Base-by-base conservation (phyloP, 2,113 vertebrate species). In the Symphodus melops region DNA sequence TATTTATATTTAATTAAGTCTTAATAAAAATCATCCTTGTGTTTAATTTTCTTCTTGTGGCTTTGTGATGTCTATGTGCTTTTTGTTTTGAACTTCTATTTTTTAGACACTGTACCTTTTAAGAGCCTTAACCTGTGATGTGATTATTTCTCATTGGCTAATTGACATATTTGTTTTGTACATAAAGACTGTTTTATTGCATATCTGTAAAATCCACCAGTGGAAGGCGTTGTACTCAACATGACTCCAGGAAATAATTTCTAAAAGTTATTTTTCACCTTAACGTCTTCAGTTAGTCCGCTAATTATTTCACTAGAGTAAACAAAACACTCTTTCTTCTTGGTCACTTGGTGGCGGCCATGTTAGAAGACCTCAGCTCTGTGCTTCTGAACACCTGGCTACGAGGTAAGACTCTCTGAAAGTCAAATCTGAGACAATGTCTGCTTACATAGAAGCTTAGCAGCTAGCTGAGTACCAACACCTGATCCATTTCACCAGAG, bases 151-250 rank as follows among this genome's bases (percentile, higher is more conserved):
- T 65, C 4, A 71, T 71, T 71, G 60, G 61, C 59, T 65, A 54
- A 65, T 65, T 65, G 61, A 8, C 14, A 60, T 58, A 58, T 16
- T 71, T 71, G 65, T 9, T 62, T 8, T 49, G 16, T 14, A 44
- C 14, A 44, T 44, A 44, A 44, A 44, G 12, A 33, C 12, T 57
- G 28, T 25, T 46, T 46, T 11, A 11, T 2, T 0, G 0, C 2
- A 3, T 2, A 1, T 46, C 41, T 61, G 21, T 64, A 64, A 56
- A 8, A 25, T 4, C 17, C 16, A 41, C 42, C 10, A 8, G 20
- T 28, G 4, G 28, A 14, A 10, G 14, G 2, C 0, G 2, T 0
- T n/a, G 19, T 23, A 21, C 20, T 16, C 4, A 10, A 59, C 20
- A 5, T 60, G 2, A 2, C 0, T 13, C 19, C 8, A 19, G 11